phyloP scores from a whole-genome alignment of 2,113 vertebrate species.

The Propithecus coquereli region DNA sequence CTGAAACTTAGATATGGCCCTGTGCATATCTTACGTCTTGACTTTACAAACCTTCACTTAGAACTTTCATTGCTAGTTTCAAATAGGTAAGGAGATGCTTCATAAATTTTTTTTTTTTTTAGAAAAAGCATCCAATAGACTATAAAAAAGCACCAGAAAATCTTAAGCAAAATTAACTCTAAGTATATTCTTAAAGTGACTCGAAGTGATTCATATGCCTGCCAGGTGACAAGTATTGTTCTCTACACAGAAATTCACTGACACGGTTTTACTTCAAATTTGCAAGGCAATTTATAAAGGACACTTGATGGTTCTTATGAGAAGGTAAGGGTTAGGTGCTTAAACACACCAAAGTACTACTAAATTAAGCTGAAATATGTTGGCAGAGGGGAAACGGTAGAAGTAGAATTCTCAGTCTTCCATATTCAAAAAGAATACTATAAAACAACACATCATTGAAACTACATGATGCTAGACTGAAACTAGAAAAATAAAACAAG shows the following conservation, averaged over 20 bases:
- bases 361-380: neutral
- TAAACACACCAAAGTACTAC: neutral
- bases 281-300: neutral
- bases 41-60: neutral
- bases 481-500: neutral
- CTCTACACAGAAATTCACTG: neutral
- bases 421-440: neutral
- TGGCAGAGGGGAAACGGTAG: neutral
- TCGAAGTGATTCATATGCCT: neutral
- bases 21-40: neutral
- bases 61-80: neutral
- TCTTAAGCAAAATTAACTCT: neutral
- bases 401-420: neutral
- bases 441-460: constrained; percentile 7
- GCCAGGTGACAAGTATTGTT: neutral
- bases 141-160: neutral
- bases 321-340: neutral
- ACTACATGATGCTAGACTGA: neutral
- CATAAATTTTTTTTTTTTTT: neutral
- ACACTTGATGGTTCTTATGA: neutral
- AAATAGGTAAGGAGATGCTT: neutral
- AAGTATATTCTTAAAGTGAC: constrained; percentile 14
- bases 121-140: neutral
- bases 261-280: neutral
- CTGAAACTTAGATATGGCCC: neutral